Conservation (phyloP, 2,888 invertebrate genomes). For the Nebria salina region DNA sequence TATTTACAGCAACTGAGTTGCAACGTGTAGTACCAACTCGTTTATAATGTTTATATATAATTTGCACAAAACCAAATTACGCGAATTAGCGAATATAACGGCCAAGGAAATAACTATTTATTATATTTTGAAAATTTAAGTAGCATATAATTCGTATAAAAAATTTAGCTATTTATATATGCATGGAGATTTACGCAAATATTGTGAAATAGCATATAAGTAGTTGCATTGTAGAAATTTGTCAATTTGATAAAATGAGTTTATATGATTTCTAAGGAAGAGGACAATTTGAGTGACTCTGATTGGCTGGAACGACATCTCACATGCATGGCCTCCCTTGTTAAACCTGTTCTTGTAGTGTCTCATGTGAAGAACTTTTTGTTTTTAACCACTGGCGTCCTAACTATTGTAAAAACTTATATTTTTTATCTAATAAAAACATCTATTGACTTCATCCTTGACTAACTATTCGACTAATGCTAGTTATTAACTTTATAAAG, state of each 20-base stretch:
- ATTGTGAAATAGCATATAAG: background rate
- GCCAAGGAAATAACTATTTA: background rate
- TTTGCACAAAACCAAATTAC: background rate
- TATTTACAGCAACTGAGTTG: background rate
- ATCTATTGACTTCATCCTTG: background rate
- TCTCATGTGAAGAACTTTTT: constrained; percentile 9
- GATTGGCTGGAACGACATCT: background rate
- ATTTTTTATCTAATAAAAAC: background rate
- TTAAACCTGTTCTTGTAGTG: constrained; percentile 3
- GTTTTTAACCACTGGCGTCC: constrained; percentile 13
- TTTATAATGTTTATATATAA: background rate
- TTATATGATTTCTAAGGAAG: background rate
- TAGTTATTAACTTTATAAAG: background rate
- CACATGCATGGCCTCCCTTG: constrained; percentile 1
- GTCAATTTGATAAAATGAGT: background rate
- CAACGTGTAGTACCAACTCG: background rate
- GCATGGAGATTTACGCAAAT: background rate
- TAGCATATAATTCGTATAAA: background rate
- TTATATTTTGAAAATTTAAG: background rate
- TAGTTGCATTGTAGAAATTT: background rate
- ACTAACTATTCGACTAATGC: background rate
- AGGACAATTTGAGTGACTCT: background rate
- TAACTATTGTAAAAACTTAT: background rate
- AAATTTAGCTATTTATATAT: background rate
- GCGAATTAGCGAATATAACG: background rate